Evolutionary conservation across 1,140 invertebrate species (phyloP), one percentile per base, ranked within the genome.

Genomic region (Euwallacea similis): DNA sequence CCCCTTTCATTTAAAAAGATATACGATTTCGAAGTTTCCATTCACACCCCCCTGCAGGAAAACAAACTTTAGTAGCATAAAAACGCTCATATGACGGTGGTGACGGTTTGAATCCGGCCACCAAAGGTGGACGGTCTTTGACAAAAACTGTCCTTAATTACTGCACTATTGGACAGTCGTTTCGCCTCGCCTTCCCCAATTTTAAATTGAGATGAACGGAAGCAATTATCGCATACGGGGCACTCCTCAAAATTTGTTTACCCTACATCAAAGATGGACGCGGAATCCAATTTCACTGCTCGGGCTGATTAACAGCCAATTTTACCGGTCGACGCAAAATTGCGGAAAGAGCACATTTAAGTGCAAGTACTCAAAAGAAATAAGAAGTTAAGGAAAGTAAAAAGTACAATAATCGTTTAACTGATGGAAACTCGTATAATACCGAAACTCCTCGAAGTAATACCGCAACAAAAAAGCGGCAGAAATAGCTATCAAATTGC

Each of bases 401-500:
- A 33, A 33, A 33, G 21, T 33, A 33, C 21, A 33, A 33, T 33
- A 33, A 50, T 50, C 46, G 46, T 50, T 50, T 50, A 50, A 50
- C 13, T 50, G 46, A 13, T 11, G 54, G 16, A 56, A 56, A 50
- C 46, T 56, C 16, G 54, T 56, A 56, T 56, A 56, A 56, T 56
- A 13, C 16, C 54, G 54, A 13, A 21, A 15, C 11, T 15, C 16
- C 16, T 15, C 54, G 54, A 56, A 56, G 54, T 21, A 56, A 56
- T 56, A 56, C 54, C 8, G 54, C 54, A 15, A 10, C 55, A 43
- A 61, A 61, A 58, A 61, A 61, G 59, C 9, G 9, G 11, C 21
- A 53, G 53, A 65, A 65, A 42, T 55, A 33, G 63, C 63, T 54
- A 65, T 65, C 50, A 65, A 65, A 65, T 54, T 42, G 63, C 63